These are phyloP conservation scores for Synanthedon vespiformis DNA, from an alignment of 2,888 invertebrate species.

Conservation along the genomic window DNA sequence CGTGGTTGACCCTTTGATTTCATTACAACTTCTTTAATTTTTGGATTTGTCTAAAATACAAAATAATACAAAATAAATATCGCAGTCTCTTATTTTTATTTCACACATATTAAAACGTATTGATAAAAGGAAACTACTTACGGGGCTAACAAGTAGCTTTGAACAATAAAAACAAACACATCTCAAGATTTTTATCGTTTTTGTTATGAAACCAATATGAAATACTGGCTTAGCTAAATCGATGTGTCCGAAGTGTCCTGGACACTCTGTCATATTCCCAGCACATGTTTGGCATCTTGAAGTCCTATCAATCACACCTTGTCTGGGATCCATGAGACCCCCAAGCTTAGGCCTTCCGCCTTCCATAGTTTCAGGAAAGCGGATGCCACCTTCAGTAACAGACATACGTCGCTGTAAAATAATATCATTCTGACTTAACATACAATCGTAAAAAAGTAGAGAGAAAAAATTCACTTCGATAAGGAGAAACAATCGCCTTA, in stretches of 20 bases:
- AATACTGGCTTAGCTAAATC: constrained; percentile 98
- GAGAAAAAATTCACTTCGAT: too few relatives aligned
- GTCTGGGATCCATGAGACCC: constrained; percentile 99
- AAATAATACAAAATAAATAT: background rate
- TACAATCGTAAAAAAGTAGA: too few relatives aligned
- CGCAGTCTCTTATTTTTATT: too few relatives aligned
- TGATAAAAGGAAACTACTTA: constrained; percentile 62
- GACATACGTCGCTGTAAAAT: constrained; percentile 92
- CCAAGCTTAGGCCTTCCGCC: constrained; percentile 97
- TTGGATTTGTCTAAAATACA: constrained; percentile 81
- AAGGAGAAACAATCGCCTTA: too few relatives aligned
- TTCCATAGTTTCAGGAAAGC: constrained; percentile 98
- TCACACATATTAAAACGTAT: background rate
- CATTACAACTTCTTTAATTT: constrained; percentile 93
- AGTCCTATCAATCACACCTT: constrained; percentile 95
- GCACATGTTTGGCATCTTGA: constrained; percentile 96
- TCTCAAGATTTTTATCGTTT: constrained; percentile 96
- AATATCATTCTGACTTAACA: too few relatives aligned
- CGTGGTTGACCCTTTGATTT: constrained; percentile 97
- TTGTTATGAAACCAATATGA: constrained; percentile 97
- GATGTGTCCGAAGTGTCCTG: constrained; percentile 99
- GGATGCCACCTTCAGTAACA: constrained; percentile 96
- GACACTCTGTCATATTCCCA: constrained; percentile 98
- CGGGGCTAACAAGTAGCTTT: constrained; percentile 93
- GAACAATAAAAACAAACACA: constrained; percentile 99